Evolutionary conservation across 1,140 invertebrate species (phyloP).

Genomic region (Harpegnathos saltator): DNA sequence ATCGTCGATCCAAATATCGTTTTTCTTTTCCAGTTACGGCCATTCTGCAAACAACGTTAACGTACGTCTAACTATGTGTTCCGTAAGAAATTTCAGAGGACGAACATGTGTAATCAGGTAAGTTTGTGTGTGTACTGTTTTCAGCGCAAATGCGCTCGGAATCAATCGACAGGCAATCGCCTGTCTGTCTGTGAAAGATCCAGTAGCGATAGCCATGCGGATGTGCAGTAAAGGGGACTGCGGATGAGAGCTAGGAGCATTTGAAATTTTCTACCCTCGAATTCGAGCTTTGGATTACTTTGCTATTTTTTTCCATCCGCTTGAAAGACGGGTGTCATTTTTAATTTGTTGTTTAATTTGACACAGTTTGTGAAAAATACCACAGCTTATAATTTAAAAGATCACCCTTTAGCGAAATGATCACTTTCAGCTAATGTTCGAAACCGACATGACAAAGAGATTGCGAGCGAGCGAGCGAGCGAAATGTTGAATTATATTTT

Average conservation of each 20-base stretch:
- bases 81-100: constrained; percentile 6
- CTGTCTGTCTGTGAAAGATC: background rate
- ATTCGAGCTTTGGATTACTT: constrained; percentile 1
- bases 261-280: constrained; percentile 9
- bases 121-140: background rate
- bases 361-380: background rate
- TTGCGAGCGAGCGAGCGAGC: no score
- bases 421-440: constrained; percentile 25
- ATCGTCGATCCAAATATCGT: constrained; percentile 20
- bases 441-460: background rate
- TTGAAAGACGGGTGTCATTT: constrained; percentile 16
- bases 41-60: constrained; percentile 32
- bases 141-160: background rate
- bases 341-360: constrained; percentile 9
- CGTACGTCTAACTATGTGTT: constrained; percentile 33
- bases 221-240: background rate
- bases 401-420: constrained; percentile 20
- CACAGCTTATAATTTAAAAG: constrained; percentile 19
- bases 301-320: constrained; percentile 7
- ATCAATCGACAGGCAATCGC: background rate
- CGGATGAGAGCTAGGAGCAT: background rate
- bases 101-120: background rate
- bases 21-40: constrained; percentile 26
- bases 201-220: background rate
- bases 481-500: constrained; percentile 37